Base-by-base conservation (phyloP, 2,113 vertebrate species). In the Columba livia region DNA sequence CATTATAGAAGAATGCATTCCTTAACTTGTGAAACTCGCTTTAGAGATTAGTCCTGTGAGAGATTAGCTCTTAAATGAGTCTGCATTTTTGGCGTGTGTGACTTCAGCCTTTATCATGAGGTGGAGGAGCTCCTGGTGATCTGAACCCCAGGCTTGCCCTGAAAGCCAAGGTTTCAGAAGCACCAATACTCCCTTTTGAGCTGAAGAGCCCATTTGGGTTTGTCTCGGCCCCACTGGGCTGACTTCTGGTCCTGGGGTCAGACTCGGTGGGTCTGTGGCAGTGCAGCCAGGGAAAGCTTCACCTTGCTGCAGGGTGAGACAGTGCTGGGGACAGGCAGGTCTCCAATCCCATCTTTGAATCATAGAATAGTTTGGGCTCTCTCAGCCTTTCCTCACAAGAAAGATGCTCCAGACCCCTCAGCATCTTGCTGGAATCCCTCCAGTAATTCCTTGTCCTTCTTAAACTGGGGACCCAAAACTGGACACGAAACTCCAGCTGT, bases 61-160 rank as follows among this genome's bases (percentile, higher is more conserved):
- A 85, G 90, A 90, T 95, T 86, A 94, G 79, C 86, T 93, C 77
- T 86, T 58, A 47, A 32, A 23, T 44, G 79, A 84, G 88, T 29
- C 42, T 78, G 58, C 57, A 10, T 88, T 92, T 93, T 48, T 25
- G 24, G 13, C 51, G 5, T 44, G 73, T 60, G 62, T 58, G 90
- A 60, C 69, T 66, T 75, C n/a, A 47, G 77, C n/a, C 60, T 77
- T 51, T 69, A 5, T 40, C 57, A 32, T 67, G 47, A 66, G 72
- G 40, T 15, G 15, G 47, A 73, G 62, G 42, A 85, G 88, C 38
- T 64, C 54, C 57, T 3, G 2, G 62, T 61, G 66, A 44, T 25
- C 38, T 50, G 62, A 79, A 25, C 48, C 32, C 48, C 44, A 62
- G 38, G 38, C 29, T 94, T 23, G 16, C n/a, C 17, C 51, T 15